A percentile compares a stretch with the other conserved stretches of the same genome.
phyloP scores from a whole-genome alignment of 2,797 vertebrate species.

The Anabacerthia variegaticeps region DNA sequence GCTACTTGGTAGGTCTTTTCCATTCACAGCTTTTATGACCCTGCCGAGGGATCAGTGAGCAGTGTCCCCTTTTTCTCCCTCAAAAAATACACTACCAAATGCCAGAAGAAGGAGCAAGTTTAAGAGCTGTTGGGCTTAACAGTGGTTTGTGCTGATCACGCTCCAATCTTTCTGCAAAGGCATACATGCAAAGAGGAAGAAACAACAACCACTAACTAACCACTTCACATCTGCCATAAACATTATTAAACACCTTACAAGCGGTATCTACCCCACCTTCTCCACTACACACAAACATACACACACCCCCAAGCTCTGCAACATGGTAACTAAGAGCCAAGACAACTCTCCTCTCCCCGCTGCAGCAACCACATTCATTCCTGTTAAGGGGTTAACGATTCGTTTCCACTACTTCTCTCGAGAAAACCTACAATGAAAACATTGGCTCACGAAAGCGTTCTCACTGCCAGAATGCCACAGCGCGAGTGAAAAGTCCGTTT shows the following conservation, averaged over 20 bases:
- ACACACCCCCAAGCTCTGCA: slow-evolving; percentile 50
- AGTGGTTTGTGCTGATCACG: neutral
- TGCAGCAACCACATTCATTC: slow-evolving; percentile 68
- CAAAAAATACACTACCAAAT: slow-evolving; percentile 10
- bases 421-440: slow-evolving; percentile 80
- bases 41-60: neutral
- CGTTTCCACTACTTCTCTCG: slow-evolving; percentile 78
- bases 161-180: slow-evolving; percentile 26
- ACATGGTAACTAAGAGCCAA: slow-evolving; percentile 28
- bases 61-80: neutral
- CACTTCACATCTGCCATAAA: slow-evolving; percentile 67
- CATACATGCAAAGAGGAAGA: slow-evolving; percentile 36
- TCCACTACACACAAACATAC: slow-evolving; percentile 36
- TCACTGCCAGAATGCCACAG: slow-evolving; percentile 79
- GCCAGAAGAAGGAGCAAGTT: neutral
- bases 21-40: slow-evolving; percentile 30
- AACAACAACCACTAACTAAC: slow-evolving; percentile 62
- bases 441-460: slow-evolving; percentile 73
- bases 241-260: slow-evolving; percentile 65
- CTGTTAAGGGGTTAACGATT: slow-evolving; percentile 78
- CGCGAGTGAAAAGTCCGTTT: slow-evolving; percentile 77
- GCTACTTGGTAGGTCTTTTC: slow-evolving; percentile 48
- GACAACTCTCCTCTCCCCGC: neutral
- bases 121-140: slow-evolving; percentile 23
- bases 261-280: slow-evolving; percentile 34